A percentile compares a stretch with the other conserved stretches of the same genome.
These are phyloP conservation scores for Hoplodrina ambigua DNA, from an alignment of 2,888 invertebrate species.

Conservation along the genomic window DNA sequence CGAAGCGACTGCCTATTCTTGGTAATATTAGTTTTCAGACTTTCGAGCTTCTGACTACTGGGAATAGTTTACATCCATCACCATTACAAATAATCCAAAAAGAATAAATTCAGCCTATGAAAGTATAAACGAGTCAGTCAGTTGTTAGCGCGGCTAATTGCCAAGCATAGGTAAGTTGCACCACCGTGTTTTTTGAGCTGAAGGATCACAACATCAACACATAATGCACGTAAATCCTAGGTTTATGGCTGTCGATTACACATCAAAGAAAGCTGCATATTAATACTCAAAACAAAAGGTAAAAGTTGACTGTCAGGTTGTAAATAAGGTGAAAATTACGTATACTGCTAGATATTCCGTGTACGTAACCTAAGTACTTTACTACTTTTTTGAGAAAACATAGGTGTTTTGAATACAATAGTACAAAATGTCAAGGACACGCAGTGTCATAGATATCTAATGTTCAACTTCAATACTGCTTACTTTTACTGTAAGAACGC, in stretches of 20 bases:
- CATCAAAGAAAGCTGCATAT: slow-evolving; percentile 21
- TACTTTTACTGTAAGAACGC: slow-evolving; percentile 9
- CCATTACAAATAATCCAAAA: too few species aligned
- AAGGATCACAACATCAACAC: background rate
- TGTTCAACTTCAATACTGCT: slow-evolving; percentile 2
- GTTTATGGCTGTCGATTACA: slow-evolving; percentile 13
- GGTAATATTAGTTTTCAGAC: too few species aligned
- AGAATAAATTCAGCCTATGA: too few species aligned
- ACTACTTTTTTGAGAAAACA: slow-evolving; percentile 32
- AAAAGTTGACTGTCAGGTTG: slow-evolving; percentile 24
- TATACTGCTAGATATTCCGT: slow-evolving; percentile 10
- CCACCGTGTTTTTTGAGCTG: background rate
- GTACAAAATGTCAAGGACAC: slow-evolving; percentile 37
- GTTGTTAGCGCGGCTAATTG: too few species aligned
- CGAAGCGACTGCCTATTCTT: too few species aligned
- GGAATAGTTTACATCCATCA: too few species aligned
- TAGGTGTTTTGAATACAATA: slow-evolving; percentile 48
- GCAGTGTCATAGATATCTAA: slow-evolving; percentile 26
- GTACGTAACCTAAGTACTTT: slow-evolving; percentile 15
- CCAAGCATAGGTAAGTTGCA: too few species aligned
- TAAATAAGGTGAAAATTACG: slow-evolving; percentile 28
- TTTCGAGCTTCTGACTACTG: too few species aligned
- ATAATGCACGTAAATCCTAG: slow-evolving; percentile 18
- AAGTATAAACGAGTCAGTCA: too few species aligned
- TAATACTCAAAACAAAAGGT: slow-evolving; percentile 24